Evolutionary conservation across 2,113 vertebrate species (phyloP).

Genomic region (Laticauda colubrina): DNA sequence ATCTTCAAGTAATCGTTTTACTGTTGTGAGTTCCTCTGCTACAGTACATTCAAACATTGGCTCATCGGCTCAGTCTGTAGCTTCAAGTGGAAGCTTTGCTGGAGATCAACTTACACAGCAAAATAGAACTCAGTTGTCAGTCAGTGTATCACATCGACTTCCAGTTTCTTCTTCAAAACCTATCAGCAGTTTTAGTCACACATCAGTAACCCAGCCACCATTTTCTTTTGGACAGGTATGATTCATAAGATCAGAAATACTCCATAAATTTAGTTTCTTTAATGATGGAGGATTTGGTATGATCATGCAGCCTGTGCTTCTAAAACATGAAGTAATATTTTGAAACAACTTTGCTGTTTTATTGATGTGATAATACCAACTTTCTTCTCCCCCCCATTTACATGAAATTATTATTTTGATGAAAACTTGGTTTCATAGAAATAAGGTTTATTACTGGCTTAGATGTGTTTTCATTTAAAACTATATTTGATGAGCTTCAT

Average conservation of each 20-base stretch:
- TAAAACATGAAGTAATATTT: not conserved
- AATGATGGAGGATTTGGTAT: not conserved
- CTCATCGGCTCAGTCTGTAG: constrained; percentile 65
- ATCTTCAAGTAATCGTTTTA: constrained; percentile 74
- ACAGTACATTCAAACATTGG: constrained; percentile 69
- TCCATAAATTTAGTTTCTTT: not conserved
- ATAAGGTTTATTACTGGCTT: constrained; percentile 9
- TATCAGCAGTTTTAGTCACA: constrained; percentile 69
- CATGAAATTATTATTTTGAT: not conserved
- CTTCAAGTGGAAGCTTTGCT: constrained; percentile 68
- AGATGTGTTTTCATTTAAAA: constrained; percentile 1
- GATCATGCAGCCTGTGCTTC: not conserved
- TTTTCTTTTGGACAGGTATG: constrained; percentile 75
- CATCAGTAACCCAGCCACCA: constrained; percentile 67
- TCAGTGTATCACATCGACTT: constrained; percentile 82
- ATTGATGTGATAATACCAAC: not conserved
- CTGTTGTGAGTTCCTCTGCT: constrained; percentile 79
- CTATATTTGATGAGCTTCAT: not conserved
- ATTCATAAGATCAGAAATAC: not conserved
- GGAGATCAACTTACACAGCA: constrained; percentile 72
- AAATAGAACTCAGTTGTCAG: constrained; percentile 74
- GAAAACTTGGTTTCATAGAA: not conserved
- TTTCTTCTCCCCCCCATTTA: accelerated
- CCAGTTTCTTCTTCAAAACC: constrained; percentile 81
- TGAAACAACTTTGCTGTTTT: not conserved